Conservation (phyloP, 2,888 invertebrate genomes). For the Leptura quadrifasciata region DNA sequence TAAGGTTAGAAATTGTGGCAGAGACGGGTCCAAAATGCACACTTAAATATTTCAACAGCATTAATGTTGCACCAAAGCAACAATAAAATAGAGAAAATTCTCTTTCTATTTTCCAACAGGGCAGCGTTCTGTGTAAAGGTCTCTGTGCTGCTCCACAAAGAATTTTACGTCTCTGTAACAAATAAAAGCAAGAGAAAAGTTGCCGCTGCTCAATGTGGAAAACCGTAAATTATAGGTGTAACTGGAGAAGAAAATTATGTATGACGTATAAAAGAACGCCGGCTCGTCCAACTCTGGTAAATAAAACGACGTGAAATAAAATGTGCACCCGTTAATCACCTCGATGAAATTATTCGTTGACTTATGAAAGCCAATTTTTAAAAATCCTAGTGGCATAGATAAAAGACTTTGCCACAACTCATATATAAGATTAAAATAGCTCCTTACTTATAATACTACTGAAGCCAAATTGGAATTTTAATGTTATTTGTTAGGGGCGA, state of each 20-base stretch:
- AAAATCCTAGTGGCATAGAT: not conserved
- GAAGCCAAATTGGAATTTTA: too few relatives aligned
- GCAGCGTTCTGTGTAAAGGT: conserved; percentile 16
- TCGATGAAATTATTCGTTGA: conserved; percentile 41
- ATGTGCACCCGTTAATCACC: conserved; percentile 48
- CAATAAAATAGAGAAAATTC: conserved; percentile 26
- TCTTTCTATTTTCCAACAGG: conserved; percentile 5
- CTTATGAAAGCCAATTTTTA: conserved; percentile 44
- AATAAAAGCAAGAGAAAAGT: conserved; percentile 50
- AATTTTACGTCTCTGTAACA: conserved; percentile 44
- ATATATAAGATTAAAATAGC: not conserved
- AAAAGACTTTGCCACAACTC: not conserved
- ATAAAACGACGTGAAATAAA: conserved; percentile 51
- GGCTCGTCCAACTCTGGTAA: conserved; percentile 29
- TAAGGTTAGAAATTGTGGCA: conserved; percentile 13
- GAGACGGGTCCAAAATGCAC: not conserved
- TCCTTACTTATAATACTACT: too few relatives aligned
- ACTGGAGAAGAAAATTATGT: conserved; percentile 53
- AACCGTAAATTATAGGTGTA: conserved; percentile 54
- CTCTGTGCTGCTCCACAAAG: conserved; percentile 28
- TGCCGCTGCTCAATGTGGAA: conserved; percentile 49
- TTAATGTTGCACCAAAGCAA: conserved; percentile 19
- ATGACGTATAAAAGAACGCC: conserved; percentile 48
- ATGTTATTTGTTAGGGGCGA: too few relatives aligned
- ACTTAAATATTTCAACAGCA: conserved; percentile 16